phyloP scores from a whole-genome alignment of 2,113 vertebrate species.

The Phoenicopterus ruber region DNA sequence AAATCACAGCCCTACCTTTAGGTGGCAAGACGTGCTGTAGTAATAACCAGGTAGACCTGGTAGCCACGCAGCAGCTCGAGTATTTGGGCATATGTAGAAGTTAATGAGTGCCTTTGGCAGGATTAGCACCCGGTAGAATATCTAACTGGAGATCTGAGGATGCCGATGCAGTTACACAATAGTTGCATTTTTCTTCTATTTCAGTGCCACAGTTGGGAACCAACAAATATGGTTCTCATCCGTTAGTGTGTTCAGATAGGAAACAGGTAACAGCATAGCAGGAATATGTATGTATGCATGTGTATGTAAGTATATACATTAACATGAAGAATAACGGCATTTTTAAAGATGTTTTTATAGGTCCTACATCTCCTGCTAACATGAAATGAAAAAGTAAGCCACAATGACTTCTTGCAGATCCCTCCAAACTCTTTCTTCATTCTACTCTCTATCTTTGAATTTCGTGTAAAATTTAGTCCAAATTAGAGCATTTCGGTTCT shows the following conservation, averaged over 20 bases:
- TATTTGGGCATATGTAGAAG: background rate
- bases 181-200: background rate
- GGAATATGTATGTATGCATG: background rate
- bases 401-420: background rate
- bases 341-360: background rate
- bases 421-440: background rate
- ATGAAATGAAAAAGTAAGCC: background rate
- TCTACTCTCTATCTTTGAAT: background rate
- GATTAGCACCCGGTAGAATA: background rate
- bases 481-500: background rate
- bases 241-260: background rate
- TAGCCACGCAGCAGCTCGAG: fast-evolving
- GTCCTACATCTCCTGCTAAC: background rate
- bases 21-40: background rate
- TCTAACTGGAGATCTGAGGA: background rate
- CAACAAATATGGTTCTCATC: background rate
- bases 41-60: background rate
- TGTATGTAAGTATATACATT: background rate
- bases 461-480: background rate
- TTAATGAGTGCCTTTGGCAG: background rate
- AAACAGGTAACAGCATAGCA: background rate
- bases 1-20: background rate
- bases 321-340: background rate
- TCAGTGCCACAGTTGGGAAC: background rate
- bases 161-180: background rate